Evolutionary conservation across 2,888 invertebrate genomes (phyloP).

Genomic region (Halictus quadricinctus): DNA sequence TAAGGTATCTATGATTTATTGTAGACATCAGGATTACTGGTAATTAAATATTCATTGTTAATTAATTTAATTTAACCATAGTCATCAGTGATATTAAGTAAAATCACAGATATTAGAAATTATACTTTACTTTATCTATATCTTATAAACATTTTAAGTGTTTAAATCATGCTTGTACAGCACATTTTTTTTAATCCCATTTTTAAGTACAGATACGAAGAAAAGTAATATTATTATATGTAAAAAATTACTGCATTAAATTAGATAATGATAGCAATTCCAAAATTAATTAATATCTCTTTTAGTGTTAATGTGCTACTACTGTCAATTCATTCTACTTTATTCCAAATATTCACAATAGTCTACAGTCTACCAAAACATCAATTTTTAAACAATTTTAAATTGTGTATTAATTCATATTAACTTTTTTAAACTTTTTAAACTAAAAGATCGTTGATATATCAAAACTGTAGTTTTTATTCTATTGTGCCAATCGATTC

Average conservation of each 20-base stretch:
- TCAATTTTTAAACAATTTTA: background rate
- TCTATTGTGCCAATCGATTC: background rate
- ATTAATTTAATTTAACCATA: background rate
- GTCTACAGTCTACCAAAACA: no score
- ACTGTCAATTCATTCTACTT: no score
- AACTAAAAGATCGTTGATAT: background rate
- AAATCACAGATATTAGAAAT: background rate
- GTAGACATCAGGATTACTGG: background rate
- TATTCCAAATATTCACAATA: no score
- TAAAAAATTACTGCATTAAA: background rate
- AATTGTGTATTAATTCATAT: background rate
- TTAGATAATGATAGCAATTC: background rate
- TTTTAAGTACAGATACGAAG: background rate
- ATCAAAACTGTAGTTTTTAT: background rate
- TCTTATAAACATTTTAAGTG: background rate
- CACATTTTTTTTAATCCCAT: background rate
- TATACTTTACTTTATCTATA: background rate
- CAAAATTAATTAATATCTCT: background rate
- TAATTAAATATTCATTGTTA: background rate
- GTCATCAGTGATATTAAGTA: background rate
- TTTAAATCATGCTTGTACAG: background rate
- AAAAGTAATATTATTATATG: background rate
- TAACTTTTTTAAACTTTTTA: background rate
- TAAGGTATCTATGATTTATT: constrained; percentile 73
- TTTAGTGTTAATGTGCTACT: no score